A percentile compares a stretch with the other conserved stretches of the same genome.
These are phyloP conservation scores for Aphis gossypii DNA, from an alignment of 1,140 invertebrate genomes.

Conservation along the genomic window DNA sequence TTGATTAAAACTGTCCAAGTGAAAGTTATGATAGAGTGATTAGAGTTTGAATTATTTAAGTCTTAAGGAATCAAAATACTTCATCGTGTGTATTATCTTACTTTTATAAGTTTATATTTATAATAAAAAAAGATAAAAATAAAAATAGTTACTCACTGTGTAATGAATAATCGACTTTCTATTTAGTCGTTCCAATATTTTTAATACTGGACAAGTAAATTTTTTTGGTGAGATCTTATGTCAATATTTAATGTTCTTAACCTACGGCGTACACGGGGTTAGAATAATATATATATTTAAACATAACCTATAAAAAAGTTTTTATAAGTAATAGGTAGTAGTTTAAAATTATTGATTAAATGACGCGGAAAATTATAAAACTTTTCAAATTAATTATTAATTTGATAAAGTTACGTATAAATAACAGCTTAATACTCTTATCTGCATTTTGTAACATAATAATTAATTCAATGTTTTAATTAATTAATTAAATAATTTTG, in stretches of 20 bases:
- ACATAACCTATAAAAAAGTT: neutral
- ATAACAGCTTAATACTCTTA: neutral
- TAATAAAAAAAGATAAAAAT: too few relatives aligned
- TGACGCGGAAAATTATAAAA: neutral
- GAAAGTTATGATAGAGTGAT: neutral
- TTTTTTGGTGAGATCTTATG: neutral
- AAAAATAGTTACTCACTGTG: too few relatives aligned
- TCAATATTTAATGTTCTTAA: neutral
- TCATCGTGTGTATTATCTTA: neutral
- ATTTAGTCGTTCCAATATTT: too few relatives aligned
- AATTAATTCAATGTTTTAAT: neutral
- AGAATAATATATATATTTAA: neutral
- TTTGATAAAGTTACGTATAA: neutral
- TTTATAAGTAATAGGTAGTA: neutral
- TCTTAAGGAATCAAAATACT: neutral
- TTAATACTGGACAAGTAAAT: neutral
- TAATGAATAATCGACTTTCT: too few relatives aligned
- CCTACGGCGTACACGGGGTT: neutral
- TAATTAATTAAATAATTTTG: neutral
- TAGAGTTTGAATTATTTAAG: neutral
- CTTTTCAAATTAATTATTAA: conserved; percentile 12
- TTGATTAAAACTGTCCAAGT: neutral
- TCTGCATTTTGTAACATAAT: neutral
- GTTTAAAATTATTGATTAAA: conserved; percentile 11
- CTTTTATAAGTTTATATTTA: too few relatives aligned